phyloP scores from a whole-genome alignment of 2,113 vertebrate genomes.

The Callospermophilus lateralis region DNA sequence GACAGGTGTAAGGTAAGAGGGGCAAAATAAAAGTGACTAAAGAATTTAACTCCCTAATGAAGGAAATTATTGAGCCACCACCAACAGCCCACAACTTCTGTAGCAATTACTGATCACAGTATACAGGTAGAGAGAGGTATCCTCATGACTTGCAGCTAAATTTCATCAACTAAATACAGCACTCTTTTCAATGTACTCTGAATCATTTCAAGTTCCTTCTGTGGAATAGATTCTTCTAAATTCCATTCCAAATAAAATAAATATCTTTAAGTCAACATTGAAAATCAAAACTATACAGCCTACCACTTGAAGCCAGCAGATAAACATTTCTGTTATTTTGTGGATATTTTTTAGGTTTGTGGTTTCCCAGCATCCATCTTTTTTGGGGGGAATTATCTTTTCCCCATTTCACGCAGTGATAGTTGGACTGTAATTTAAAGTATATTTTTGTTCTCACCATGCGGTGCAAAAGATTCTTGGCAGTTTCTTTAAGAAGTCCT shows the following conservation, averaged over 20 bases:
- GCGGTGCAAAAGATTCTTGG: background rate
- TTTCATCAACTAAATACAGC: background rate
- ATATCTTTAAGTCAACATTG: background rate
- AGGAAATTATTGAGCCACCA: background rate
- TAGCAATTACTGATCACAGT: background rate
- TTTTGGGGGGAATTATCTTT: background rate
- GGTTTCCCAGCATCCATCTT: background rate
- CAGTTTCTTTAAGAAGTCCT: background rate
- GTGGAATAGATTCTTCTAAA: background rate
- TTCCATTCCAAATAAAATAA: background rate
- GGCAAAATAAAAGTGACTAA: constrained; percentile 3
- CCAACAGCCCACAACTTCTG: background rate
- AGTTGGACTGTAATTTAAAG: constrained; percentile 31
- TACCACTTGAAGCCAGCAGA: background rate
- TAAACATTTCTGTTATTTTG: background rate
- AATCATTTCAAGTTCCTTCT: background rate
- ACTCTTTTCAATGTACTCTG: background rate
- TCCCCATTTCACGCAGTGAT: constrained; percentile 19
- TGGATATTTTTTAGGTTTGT: constrained; percentile 26
- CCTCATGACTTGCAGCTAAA: background rate
- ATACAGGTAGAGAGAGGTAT: background rate
- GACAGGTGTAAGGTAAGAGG: background rate
- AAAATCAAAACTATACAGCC: background rate
- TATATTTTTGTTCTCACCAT: constrained; percentile 1
- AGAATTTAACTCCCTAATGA: background rate